Conservation (phyloP, 2,797 vertebrate genomes). For the Echiichthys vipera region DNA sequence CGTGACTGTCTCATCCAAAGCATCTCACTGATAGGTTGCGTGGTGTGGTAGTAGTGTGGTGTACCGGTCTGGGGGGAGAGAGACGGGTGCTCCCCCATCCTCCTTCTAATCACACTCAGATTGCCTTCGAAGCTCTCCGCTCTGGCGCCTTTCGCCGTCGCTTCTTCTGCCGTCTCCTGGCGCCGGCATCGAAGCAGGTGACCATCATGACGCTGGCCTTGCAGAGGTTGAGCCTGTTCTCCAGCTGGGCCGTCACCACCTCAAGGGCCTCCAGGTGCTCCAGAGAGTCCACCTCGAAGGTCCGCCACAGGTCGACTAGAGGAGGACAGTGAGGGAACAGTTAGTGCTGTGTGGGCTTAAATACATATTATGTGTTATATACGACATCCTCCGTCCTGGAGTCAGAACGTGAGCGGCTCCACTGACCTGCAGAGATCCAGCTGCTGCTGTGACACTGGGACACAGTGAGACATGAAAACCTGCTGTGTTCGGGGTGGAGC, state of each 20-base stretch:
- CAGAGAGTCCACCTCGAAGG: conserved; percentile 92
- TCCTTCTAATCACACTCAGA: conserved; percentile 17
- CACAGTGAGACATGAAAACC: no score
- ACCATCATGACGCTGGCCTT: conserved; percentile 95
- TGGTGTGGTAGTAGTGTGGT: not conserved
- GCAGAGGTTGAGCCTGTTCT: conserved; percentile 91
- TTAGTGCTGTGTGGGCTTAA: no score
- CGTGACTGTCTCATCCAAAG: not conserved
- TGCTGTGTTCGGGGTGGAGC: no score
- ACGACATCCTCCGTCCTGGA: no score
- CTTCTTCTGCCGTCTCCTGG: conserved; percentile 80
- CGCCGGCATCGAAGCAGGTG: conserved; percentile 90
- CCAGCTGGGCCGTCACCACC: conserved; percentile 89
- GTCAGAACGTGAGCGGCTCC: no score
- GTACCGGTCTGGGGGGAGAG: not conserved
- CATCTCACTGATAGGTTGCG: not conserved
- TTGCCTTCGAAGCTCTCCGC: conserved; percentile 48
- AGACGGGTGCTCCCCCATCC: not conserved
- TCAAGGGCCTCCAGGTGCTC: conserved; percentile 93
- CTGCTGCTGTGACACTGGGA: no score
- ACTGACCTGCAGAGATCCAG: no score
- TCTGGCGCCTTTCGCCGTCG: conserved; percentile 15
- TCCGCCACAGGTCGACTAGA: conserved; percentile 92
- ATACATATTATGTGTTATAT: no score
- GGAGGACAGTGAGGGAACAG: conserved; percentile 15